These are phyloP conservation scores for Melikaiella ostensackeni DNA, from an alignment of 2,888 invertebrate genomes.

Conservation along the genomic window DNA sequence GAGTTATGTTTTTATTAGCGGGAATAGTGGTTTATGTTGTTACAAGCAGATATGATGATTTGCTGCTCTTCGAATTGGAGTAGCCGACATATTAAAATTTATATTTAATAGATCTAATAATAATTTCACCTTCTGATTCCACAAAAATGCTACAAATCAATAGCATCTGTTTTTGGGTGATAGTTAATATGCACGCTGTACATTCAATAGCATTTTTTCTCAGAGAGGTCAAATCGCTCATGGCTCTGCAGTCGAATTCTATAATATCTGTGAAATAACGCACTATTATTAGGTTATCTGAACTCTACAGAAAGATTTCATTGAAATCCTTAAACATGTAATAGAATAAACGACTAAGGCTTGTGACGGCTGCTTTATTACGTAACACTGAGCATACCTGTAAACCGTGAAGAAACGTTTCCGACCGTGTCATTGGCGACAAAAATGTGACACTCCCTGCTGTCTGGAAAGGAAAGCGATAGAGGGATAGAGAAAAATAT, in stretches of 20 bases:
- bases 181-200: no score
- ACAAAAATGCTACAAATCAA: no score
- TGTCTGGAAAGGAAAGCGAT: conserved; percentile 22
- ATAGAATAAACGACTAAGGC: neutral
- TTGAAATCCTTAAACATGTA: neutral
- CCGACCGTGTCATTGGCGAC: conserved; percentile 5
- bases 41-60: no score
- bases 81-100: no score
- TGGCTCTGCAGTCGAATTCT: neutral
- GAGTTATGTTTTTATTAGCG: no score
- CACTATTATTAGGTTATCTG: neutral
- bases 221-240: neutral
- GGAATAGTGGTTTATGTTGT: no score
- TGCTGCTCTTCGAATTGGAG: no score
- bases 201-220: neutral
- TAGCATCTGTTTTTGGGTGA: no score
- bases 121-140: no score
- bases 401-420: conserved; percentile 20
- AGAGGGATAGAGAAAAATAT: conserved; percentile 3
- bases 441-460: conserved; percentile 29
- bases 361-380: conserved; percentile 25
- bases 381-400: conserved; percentile 16
- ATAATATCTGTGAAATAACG: neutral
- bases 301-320: neutral
- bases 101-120: no score